These are phyloP conservation scores for Actenoides hombroni DNA, from an alignment of 2,113 vertebrate species.

Conservation along the genomic window DNA sequence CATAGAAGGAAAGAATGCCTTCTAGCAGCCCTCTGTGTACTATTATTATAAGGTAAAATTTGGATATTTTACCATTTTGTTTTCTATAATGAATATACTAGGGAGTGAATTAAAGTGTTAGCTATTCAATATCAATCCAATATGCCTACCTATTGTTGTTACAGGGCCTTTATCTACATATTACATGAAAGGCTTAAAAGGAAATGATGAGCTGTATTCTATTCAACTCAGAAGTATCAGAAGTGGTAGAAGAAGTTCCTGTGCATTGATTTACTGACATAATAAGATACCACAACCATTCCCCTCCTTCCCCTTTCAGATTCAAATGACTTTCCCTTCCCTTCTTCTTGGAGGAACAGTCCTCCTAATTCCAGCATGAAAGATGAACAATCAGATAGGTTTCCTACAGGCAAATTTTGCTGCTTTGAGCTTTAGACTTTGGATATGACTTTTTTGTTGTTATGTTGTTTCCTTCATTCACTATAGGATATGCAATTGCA, in stretches of 20 bases:
- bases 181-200: not conserved
- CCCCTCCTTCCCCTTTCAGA: rapidly evolving
- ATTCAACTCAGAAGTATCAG: not conserved
- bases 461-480: not conserved
- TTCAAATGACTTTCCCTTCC: not conserved
- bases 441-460: not conserved
- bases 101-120: not conserved
- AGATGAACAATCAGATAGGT: not conserved
- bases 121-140: rapidly evolving
- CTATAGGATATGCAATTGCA: not conserved
- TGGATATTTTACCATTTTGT: not conserved
- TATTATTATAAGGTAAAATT: not conserved
- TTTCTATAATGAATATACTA: not conserved
- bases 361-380: not conserved
- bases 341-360: not conserved
- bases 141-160: not conserved
- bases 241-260: not conserved
- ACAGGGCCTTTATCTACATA: not conserved
- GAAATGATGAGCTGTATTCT: not conserved
- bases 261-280: not conserved
- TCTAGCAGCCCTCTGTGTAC: not conserved
- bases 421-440: not conserved
- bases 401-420: not conserved
- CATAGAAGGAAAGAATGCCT: not conserved
- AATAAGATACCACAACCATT: not conserved